Base-by-base conservation (phyloP, 2,797 vertebrate genomes). In the Salarias fasciatus region DNA sequence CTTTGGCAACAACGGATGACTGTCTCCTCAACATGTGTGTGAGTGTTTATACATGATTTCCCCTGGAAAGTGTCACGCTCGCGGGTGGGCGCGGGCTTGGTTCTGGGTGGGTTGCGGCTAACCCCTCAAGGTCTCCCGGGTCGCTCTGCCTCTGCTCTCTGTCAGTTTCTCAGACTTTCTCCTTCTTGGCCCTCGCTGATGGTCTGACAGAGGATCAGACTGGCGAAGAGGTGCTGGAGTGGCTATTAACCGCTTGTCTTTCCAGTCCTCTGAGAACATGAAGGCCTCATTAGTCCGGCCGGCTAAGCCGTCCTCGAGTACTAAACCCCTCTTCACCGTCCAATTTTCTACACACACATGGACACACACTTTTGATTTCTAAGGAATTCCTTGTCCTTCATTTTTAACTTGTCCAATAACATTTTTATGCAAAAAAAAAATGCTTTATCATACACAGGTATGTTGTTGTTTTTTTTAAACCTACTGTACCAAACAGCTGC, bases 21-120 rank as follows among this genome's bases (percentile, higher is more conserved):
- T 75, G 67, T 83, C 72, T 86, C 79, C 66, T 85, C 75, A 76
- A 79, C 83, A 84, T 83, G 73, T 85, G 81, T 83, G 76, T 60
- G 69, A 85, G 69, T 89, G 85, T 91, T 88, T 89, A 90, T 85
- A 83, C 79, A 85, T 88, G 61, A 75, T 83, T 88, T 88, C 77
- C 84, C 81, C 87, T 90, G 86, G 87, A 90, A 86, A 89, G 85
- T 86, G 86, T 90, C 88, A 86, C 40, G 58, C 76, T 83, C 36
- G 43, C 37, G 73, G 63, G 76, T 86, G 83, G 82, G 83, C 46
- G 63, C 79, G 82, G 72, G 63, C n/a, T 31, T 53, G 78, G 83
- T 83, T 86, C 74, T 76, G 84, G 88, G 85, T 86, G 86, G 86
- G 81, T 89, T 88, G 81, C n/a, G 69, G 74, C 86, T 84, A 83